Percentiles rank a stretch among this genome's conserved stretches.
Evolutionary conservation across 2,888 invertebrate genomes (phyloP).

Genomic region (Microdon myrmicae): DNA sequence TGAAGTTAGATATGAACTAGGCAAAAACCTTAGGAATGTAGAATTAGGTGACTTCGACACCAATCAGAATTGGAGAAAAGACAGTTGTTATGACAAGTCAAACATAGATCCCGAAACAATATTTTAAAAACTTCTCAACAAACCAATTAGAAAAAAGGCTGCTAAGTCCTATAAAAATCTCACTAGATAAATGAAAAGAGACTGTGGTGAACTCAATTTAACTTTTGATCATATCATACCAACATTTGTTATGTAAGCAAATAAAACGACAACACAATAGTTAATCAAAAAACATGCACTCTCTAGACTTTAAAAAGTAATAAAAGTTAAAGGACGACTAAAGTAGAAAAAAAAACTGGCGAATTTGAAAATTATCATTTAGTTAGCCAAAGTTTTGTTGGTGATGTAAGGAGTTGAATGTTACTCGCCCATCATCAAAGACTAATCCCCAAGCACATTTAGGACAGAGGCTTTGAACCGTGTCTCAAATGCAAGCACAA

Average conservation of each 20-base stretch:
- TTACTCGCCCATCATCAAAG: slow-evolving; percentile 36
- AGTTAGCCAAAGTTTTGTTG: slow-evolving; percentile 16
- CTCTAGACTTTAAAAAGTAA: slow-evolving; percentile 1
- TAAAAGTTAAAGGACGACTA: slow-evolving; percentile 14
- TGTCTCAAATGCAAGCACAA: slow-evolving; percentile 39
- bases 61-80: too few species aligned
- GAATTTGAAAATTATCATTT: slow-evolving; percentile 10
- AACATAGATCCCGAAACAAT: too few species aligned
- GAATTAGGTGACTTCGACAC: too few species aligned
- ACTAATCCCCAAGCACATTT: slow-evolving; percentile 34
- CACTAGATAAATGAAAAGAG: too few species aligned
- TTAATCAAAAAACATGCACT: slow-evolving; percentile 6
- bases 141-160: too few species aligned
- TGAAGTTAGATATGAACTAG: too few species aligned
- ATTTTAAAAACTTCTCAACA: too few species aligned
- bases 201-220: slow-evolving; percentile 19
- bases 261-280: slow-evolving; percentile 4
- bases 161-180: too few species aligned
- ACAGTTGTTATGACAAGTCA: too few species aligned
- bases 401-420: slow-evolving; percentile 2
- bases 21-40: too few species aligned
- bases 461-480: neutral
- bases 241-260: slow-evolving; percentile 5
- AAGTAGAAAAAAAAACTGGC: slow-evolving; percentile 9
- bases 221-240: neutral